Percentiles rank a stretch among this genome's conserved stretches.
Conservation (phyloP, 1,140 invertebrate species). For the Teleogryllus occipitalis region DNA sequence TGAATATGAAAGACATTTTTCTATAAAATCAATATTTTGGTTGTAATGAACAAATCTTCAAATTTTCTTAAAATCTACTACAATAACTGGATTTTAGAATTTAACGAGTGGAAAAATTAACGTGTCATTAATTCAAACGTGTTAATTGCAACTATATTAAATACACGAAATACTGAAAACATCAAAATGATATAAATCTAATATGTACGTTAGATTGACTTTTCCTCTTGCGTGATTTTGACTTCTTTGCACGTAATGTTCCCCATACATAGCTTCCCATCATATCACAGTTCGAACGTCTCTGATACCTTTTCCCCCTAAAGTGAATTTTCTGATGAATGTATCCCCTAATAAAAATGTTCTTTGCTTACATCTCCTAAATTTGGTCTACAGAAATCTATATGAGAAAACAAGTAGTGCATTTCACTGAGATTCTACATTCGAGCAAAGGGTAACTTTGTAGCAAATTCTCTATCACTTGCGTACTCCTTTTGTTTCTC, state of each 20-base stretch:
- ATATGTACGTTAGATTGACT: neutral
- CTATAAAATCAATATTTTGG: neutral
- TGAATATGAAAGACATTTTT: neutral
- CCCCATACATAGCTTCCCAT: neutral
- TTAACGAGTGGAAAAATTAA: neutral
- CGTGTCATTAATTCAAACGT: neutral
- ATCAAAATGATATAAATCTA: neutral
- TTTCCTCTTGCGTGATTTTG: neutral
- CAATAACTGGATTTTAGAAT: neutral
- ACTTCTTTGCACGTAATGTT: neutral
- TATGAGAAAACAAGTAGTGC: neutral
- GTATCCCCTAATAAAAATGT: neutral
- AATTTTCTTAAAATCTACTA: neutral
- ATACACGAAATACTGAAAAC: neutral
- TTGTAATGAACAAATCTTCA: neutral
- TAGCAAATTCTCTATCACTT: neutral
- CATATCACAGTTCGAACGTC: neutral
- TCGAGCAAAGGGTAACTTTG: neutral
- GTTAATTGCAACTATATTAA: neutral
- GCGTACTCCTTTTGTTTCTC: neutral
- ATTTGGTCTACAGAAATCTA: neutral
- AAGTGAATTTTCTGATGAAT: neutral
- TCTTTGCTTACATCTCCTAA: neutral
- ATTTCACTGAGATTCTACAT: neutral
- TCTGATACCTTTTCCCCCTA: neutral